Evolutionary conservation across 2,888 invertebrate genomes (phyloP).

Genomic region (Amblyjoppa fuscipennis): DNA sequence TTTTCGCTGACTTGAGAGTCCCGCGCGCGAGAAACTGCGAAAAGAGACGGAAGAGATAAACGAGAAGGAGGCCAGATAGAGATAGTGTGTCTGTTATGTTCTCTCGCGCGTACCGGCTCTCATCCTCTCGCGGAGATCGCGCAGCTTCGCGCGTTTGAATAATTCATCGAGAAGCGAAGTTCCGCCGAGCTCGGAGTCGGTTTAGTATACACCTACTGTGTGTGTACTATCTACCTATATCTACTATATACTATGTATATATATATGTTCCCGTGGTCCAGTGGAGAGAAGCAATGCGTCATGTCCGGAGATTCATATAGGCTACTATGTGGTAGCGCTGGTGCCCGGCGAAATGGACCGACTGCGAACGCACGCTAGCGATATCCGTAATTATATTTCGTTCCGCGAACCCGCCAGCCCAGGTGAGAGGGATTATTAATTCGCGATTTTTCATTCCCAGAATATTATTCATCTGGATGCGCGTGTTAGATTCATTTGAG

Average conservation of each 20-base stretch:
- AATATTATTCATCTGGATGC: neutral
- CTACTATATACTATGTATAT: neutral
- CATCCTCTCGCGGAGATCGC: constrained; percentile 46
- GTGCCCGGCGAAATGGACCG: constrained; percentile 68
- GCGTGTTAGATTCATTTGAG: neutral
- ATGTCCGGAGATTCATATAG: constrained; percentile 63
- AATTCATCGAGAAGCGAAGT: constrained; percentile 78
- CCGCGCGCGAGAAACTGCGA: constrained; percentile 65
- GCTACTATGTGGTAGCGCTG: constrained; percentile 72
- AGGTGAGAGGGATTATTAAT: constrained; percentile 23
- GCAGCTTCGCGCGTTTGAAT: constrained; percentile 79
- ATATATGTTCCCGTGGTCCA: constrained; percentile 48
- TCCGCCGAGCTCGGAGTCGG: constrained; percentile 48
- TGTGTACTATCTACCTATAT: neutral
- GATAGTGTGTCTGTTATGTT: constrained; percentile 38
- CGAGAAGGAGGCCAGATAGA: constrained; percentile 40
- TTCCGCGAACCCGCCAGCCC: constrained; percentile 27
- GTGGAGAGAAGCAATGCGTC: constrained; percentile 12
- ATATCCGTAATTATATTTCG: constrained; percentile 76
- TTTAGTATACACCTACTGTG: constrained; percentile 49
- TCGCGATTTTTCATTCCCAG: constrained; percentile 15
- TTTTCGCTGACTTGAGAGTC: constrained; percentile 63
- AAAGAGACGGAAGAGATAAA: constrained; percentile 51
- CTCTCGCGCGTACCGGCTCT: constrained; percentile 56
- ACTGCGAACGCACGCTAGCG: constrained; percentile 70